phyloP scores from a whole-genome alignment of 2,888 invertebrate species.

The Oegoconia quadripuncta region DNA sequence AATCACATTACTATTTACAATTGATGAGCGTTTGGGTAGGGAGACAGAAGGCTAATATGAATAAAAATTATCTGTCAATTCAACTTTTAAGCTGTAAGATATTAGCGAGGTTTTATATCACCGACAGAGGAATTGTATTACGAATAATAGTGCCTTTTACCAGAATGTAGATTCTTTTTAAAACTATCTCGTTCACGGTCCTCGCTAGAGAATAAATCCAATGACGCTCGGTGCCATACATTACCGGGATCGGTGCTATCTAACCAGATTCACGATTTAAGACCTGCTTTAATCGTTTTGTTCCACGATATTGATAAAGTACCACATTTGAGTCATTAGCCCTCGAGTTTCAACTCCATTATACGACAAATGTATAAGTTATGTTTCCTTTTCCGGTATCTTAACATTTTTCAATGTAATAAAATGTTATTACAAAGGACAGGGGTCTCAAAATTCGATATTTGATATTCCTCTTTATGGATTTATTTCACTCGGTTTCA shows the following conservation, averaged over 20 bases:
- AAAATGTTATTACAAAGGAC: conserved; percentile 39
- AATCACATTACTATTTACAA: too few species aligned
- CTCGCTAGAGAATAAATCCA: conserved; percentile 49
- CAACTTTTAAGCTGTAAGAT: too few species aligned
- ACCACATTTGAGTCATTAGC: conserved; percentile 38
- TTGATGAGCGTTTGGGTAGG: too few species aligned
- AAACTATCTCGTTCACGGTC: conserved; percentile 16
- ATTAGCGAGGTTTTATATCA: too few species aligned
- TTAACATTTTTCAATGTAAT: conserved; percentile 38
- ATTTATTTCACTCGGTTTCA: conserved; percentile 54
- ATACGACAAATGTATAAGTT: conserved; percentile 21
- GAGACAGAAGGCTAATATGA: too few species aligned
- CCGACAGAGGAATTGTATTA: too few species aligned
- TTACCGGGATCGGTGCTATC: conserved; percentile 61
- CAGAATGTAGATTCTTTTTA: conserved; percentile 7
- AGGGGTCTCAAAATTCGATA: conserved; percentile 38
- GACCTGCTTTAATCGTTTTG: conserved; percentile 58
- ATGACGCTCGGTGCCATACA: conserved; percentile 48
- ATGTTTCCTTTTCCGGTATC: conserved; percentile 11
- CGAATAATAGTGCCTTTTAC: too few species aligned
- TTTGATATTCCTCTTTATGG: conserved; percentile 59
- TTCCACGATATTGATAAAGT: conserved; percentile 56
- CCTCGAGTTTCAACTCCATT: conserved; percentile 30
- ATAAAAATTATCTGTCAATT: too few species aligned
- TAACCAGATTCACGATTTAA: conserved; percentile 65